Evolutionary conservation across 2,888 invertebrate species (phyloP).

Genomic region (Pollenia labialis): DNA sequence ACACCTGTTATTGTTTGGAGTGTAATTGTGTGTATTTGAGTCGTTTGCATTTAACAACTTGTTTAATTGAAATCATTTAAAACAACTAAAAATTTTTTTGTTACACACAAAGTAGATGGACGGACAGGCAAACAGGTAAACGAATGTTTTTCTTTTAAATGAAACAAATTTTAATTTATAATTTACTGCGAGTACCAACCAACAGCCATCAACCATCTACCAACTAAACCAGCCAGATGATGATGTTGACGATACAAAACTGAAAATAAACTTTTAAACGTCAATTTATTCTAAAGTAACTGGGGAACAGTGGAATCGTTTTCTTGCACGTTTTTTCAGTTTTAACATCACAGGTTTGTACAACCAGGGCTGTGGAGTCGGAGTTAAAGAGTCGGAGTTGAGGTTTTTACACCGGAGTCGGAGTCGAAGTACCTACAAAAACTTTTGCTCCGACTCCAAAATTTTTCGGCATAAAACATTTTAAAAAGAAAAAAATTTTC

Average conservation of each 20-base stretch:
- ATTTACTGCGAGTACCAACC: constrained; percentile 38
- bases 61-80: constrained; percentile 73
- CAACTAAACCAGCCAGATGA: constrained; percentile 49
- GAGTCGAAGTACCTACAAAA: too few relatives aligned
- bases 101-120: neutral
- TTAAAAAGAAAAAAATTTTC: too few relatives aligned
- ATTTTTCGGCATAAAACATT: too few relatives aligned
- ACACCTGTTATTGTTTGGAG: constrained; percentile 63
- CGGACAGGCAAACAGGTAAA: constrained; percentile 8
- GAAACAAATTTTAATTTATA: constrained; percentile 72
- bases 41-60: constrained; percentile 50
- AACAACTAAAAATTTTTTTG: constrained; percentile 31
- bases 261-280: constrained; percentile 36
- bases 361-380: too few relatives aligned
- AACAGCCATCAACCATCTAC: constrained; percentile 13
- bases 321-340: neutral
- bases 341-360: too few relatives aligned
- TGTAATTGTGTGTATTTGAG: neutral
- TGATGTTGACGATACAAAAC: constrained; percentile 34
- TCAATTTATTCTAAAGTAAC: constrained; percentile 42
- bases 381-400: too few relatives aligned
- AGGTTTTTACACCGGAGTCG: too few relatives aligned
- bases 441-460: too few relatives aligned
- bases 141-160: constrained; percentile 51
- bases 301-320: constrained; percentile 45